phyloP scores from a whole-genome alignment of 2,888 invertebrate species.

The Neocrepidodera transversa region DNA sequence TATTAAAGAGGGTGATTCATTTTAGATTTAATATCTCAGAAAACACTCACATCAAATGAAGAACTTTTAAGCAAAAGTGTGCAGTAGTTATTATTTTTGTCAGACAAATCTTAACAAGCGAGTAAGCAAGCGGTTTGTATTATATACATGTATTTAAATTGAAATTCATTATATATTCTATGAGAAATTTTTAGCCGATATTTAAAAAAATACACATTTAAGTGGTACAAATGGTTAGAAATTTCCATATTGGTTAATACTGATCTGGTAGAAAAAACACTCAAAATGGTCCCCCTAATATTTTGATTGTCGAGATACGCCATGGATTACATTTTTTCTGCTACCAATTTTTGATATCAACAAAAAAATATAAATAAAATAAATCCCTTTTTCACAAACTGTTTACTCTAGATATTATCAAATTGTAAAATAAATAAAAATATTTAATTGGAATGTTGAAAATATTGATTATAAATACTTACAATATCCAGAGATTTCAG shows the following conservation, averaged over 20 bases:
- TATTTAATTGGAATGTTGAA: slow-evolving; percentile 6
- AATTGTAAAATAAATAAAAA: neutral
- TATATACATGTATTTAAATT: no score
- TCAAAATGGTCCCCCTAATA: slow-evolving; percentile 2
- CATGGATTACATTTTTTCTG: slow-evolving; percentile 6
- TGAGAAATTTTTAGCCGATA: no score
- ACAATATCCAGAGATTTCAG: neutral
- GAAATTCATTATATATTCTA: no score
- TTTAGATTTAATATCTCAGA: no score
- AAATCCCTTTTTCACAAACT: neutral
- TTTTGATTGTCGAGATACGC: slow-evolving; percentile 18
- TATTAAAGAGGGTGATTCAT: no score
- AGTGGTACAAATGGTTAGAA: no score
- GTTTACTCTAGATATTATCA: neutral
- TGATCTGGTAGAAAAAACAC: neutral
- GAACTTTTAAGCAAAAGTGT: no score
- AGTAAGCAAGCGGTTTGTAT: no score
- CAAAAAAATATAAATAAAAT: slow-evolving; percentile 2
- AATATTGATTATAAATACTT: neutral
- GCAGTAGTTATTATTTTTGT: no score
- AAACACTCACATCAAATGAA: no score
- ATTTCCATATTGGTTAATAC: neutral
- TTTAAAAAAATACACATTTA: no score
- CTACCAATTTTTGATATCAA: slow-evolving; percentile 6
- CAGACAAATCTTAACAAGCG: no score